Percentiles rank a stretch among this genome's conserved stretches.
Evolutionary conservation across 2,888 invertebrate species (phyloP).

Genomic region (Esperia sulphurella): DNA sequence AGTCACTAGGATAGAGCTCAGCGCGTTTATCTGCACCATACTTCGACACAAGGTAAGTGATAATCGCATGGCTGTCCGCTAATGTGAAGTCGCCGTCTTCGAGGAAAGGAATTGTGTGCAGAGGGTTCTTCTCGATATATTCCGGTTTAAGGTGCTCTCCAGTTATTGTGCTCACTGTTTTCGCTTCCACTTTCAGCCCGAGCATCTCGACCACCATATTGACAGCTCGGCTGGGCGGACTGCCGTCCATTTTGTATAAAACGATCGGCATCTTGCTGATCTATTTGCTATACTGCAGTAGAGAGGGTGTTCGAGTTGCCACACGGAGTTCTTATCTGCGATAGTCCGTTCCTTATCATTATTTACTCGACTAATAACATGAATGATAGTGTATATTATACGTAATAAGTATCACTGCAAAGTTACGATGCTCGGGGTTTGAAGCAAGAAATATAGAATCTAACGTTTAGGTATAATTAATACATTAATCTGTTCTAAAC

Average conservation of each 20-base stretch:
- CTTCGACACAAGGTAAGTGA: conserved; percentile 41
- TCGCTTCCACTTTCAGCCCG: conserved; percentile 26
- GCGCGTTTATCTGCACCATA: conserved; percentile 37
- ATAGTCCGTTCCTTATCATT: no score
- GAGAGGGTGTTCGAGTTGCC: no score
- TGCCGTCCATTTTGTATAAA: conserved; percentile 30
- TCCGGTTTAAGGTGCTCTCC: conserved; percentile 31
- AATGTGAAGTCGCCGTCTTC: conserved; percentile 43
- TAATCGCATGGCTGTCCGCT: conserved; percentile 43
- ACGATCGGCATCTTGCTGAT: conserved; percentile 29
- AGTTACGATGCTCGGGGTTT: no score
- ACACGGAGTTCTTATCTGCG: no score
- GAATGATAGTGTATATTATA: no score
- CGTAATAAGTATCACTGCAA: no score
- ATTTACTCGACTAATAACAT: no score
- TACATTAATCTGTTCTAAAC: no score
- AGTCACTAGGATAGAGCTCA: conserved; percentile 35
- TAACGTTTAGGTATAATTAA: no score
- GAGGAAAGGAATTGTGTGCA: conserved; percentile 36
- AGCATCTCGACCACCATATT: conserved; percentile 34
- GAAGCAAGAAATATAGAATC: no score
- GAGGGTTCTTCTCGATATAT: conserved; percentile 37
- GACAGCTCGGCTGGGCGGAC: conserved; percentile 35
- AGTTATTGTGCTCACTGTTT: conserved; percentile 21
- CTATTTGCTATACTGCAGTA: no score